These are phyloP conservation scores for Acridotheres tristis DNA, from an alignment of 2,797 vertebrate genomes.

Conservation along the genomic window DNA sequence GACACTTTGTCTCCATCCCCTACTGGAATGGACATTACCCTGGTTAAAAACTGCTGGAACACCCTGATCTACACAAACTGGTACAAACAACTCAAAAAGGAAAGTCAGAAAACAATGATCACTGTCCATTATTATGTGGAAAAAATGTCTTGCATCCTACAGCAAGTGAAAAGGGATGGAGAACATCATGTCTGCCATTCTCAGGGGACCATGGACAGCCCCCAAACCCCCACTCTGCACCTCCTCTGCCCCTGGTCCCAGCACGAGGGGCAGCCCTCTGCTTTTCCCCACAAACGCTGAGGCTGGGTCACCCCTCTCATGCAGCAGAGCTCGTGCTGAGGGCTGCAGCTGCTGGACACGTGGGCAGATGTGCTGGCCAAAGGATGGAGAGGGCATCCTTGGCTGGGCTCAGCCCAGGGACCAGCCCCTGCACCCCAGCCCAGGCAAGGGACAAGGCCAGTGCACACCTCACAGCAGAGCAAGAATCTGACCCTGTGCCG, in stretches of 20 bases:
- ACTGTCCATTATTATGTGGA: background rate
- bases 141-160: background rate
- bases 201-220: background rate
- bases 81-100: background rate
- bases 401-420: background rate
- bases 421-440: background rate
- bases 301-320: background rate
- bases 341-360: background rate
- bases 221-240: background rate
- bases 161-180: background rate
- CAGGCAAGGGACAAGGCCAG: background rate
- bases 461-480: background rate
- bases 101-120: background rate
- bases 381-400: background rate
- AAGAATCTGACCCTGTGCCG: background rate
- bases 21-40: background rate
- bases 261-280: background rate
- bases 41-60: background rate
- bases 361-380: fast-evolving
- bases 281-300: background rate
- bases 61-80: background rate
- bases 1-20: background rate
- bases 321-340: background rate
- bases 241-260: background rate
- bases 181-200: background rate